phyloP scores from a whole-genome alignment of 2,888 invertebrate species.

The Calliscelio sp. region DNA sequence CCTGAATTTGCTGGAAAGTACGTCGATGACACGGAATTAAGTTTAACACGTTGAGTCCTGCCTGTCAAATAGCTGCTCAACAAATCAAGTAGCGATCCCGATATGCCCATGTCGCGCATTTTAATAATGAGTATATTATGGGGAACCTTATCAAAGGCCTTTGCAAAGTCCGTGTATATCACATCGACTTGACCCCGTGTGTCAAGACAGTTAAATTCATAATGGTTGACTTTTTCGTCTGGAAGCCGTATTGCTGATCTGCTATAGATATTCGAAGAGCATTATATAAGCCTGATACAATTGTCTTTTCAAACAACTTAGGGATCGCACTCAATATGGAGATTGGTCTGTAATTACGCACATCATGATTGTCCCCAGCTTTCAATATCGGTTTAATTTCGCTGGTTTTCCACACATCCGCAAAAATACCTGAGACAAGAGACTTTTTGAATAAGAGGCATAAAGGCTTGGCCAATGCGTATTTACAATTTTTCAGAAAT shows the following conservation, averaged over 20 bases:
- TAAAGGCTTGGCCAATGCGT: constrained; percentile 12
- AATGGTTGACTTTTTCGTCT: constrained; percentile 45
- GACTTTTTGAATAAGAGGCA: constrained; percentile 33
- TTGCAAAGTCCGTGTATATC: neutral
- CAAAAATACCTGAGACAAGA: constrained; percentile 20
- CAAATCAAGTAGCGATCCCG: neutral
- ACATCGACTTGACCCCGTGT: constrained; percentile 45
- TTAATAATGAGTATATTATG: neutral
- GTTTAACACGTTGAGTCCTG: neutral
- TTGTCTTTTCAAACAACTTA: constrained; percentile 34
- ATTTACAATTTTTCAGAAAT: constrained; percentile 21
- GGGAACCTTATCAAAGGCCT: neutral
- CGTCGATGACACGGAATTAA: neutral
- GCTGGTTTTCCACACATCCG: constrained; percentile 29
- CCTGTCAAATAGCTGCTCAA: neutral
- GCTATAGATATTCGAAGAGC: neutral
- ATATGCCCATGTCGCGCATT: neutral
- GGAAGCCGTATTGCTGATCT: constrained; percentile 60
- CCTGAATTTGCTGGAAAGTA: neutral
- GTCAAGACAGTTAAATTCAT: constrained; percentile 50
- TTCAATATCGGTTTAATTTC: constrained; percentile 4
- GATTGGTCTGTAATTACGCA: constrained; percentile 11
- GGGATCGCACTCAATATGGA: constrained; percentile 7
- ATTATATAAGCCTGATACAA: neutral
- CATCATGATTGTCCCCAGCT: neutral